phyloP scores from a whole-genome alignment of 2,888 invertebrate species.

The Parnassius orleans region DNA sequence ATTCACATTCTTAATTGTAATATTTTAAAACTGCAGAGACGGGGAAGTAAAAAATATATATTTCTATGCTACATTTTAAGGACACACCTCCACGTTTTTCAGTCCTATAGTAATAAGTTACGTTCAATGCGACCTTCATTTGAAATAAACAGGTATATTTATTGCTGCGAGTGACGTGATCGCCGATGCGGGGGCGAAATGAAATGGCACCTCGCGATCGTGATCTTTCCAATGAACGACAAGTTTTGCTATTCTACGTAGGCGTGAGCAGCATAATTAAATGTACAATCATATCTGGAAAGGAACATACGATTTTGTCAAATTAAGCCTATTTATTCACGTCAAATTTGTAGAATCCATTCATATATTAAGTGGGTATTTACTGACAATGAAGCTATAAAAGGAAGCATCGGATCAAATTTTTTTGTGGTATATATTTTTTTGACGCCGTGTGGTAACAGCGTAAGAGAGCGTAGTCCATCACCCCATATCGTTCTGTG shows the following conservation, averaged over 20 bases:
- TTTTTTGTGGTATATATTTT: too few species aligned
- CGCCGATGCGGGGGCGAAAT: constrained; percentile 63
- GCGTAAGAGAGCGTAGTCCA: too few species aligned
- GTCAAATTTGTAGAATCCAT: constrained; percentile 3
- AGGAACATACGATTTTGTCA: constrained; percentile 17
- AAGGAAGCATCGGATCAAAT: too few species aligned
- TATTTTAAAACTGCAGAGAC: too few species aligned
- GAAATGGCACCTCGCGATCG: constrained; percentile 61
- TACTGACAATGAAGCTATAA: too few species aligned
- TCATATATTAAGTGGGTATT: constrained; percentile 1
- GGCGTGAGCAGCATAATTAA: constrained; percentile 28
- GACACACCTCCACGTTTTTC: constrained; percentile 19
- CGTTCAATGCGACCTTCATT: constrained; percentile 42
- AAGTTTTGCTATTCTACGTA: constrained; percentile 32
- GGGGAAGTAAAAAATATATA: background rate
- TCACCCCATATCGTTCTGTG: too few species aligned
- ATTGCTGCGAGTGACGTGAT: constrained; percentile 57
- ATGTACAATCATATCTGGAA: constrained; percentile 24
- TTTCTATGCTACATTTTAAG: constrained; percentile 1
- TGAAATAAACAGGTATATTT: constrained; percentile 40
- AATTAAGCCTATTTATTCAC: constrained; percentile 17
- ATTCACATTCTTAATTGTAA: too few species aligned
- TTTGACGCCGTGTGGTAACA: too few species aligned
- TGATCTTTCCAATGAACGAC: constrained; percentile 63
- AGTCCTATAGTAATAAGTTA: constrained; percentile 19